Evolutionary conservation across 2,888 invertebrate genomes (phyloP).

Genomic region (Chouioia cunea): DNA sequence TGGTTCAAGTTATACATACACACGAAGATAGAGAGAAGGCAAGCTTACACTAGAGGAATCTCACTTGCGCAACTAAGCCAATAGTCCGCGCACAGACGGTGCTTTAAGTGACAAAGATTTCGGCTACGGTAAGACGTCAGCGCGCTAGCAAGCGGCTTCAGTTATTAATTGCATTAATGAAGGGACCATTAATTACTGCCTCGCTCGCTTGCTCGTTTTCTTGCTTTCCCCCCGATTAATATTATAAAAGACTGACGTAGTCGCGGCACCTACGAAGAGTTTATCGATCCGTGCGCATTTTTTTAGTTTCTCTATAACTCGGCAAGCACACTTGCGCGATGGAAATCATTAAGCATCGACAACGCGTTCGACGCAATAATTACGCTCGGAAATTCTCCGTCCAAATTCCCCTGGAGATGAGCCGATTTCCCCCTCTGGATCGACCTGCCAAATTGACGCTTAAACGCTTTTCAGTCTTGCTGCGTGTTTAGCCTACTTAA

Average conservation of each 20-base stretch:
- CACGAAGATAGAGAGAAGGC: too few relatives aligned
- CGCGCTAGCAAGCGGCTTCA: conserved; percentile 17
- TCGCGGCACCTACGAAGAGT: conserved; percentile 27
- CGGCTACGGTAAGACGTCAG: conserved; percentile 26
- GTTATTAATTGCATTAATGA: conserved; percentile 45
- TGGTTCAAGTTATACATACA: too few relatives aligned
- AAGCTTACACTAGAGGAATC: neutral
- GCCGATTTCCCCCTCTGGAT: too few relatives aligned
- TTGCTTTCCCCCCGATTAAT: conserved; percentile 21
- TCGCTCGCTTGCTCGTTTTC: conserved; percentile 5
- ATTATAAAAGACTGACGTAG: conserved; percentile 32
- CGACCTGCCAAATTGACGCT: too few relatives aligned
- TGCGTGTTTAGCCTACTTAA: too few relatives aligned
- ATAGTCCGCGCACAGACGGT: conserved; percentile 32
- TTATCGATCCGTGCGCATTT: neutral
- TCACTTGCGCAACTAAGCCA: conserved; percentile 17
- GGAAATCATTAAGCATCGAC: conserved; percentile 20
- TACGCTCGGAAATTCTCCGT: conserved; percentile 30
- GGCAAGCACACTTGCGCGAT: neutral
- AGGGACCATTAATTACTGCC: conserved; percentile 36
- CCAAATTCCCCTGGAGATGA: too few relatives aligned
- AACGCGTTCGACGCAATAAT: neutral
- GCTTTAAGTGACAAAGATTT: conserved; percentile 29
- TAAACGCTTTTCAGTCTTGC: too few relatives aligned
- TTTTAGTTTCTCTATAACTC: neutral